These are phyloP conservation scores for Disparrhopalites patrizii DNA, from an alignment of 2,888 invertebrate genomes.

Conservation along the genomic window DNA sequence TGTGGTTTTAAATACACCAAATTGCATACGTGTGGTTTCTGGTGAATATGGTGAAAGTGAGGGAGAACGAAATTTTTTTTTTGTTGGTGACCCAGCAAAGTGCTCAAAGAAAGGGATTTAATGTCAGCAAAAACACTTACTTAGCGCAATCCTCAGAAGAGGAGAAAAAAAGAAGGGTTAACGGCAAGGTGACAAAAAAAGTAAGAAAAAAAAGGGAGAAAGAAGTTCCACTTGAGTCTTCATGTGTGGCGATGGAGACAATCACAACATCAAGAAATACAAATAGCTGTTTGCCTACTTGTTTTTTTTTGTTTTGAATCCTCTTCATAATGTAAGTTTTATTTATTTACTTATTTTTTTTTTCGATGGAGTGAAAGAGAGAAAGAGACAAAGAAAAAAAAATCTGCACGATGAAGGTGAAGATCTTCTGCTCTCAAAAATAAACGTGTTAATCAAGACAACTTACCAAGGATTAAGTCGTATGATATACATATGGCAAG, in stretches of 20 bases:
- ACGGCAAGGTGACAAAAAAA: background rate
- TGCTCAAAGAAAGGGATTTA: too few species aligned
- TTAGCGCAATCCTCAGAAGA: background rate
- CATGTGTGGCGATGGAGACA: conserved; percentile 17
- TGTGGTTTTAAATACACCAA: too few species aligned
- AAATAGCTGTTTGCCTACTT: background rate
- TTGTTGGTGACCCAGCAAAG: too few species aligned
- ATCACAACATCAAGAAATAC: background rate
- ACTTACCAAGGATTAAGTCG: too few species aligned
- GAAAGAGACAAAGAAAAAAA: background rate
- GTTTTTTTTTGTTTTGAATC: background rate
- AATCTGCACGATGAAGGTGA: too few species aligned
- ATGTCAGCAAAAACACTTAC: background rate
- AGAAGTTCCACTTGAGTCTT: conserved; percentile 9
- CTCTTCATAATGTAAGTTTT: too few species aligned
- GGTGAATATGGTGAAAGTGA: background rate
- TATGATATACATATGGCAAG: too few species aligned
- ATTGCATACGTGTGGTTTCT: too few species aligned
- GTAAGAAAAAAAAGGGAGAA: background rate
- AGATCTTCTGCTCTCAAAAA: conserved; percentile 11
- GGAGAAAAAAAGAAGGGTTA: too few species aligned
- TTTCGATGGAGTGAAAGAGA: too few species aligned
- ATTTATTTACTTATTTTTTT: too few species aligned
- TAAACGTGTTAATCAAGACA: conserved; percentile 8
- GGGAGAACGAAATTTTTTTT: too few species aligned